Evolutionary conservation across 2,888 invertebrate genomes (phyloP), one percentile per base, ranked within the genome.

Genomic region (Leucophora obtusa): DNA sequence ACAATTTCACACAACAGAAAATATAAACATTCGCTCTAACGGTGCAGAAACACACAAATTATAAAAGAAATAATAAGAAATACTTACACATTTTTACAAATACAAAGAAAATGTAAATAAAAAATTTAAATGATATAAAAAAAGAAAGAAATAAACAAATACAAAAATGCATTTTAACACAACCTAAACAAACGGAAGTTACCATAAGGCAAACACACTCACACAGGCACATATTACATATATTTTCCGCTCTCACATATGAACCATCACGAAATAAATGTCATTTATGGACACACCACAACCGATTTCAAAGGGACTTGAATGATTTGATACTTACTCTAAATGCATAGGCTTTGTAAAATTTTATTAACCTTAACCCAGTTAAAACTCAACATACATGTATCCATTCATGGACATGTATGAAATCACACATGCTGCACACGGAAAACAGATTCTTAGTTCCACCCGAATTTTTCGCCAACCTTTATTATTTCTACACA

Each of bases 31-130:
- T 58, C 59, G 54, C 50, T 76, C 18, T 63, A 82, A 71, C 82
- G 80, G 72, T 78, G 82, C 78, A 82, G 82, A 83, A 83, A 82
- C 69, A 76, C 62, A 78, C 75, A 75, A 74, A 78, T 79, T 71
- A 68, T 56, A 58, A 77, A 63, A 58, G 51, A 73, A 72, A 66
- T 54, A 10, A 50, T 56, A 65, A 74, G 68, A 68, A 70, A 56
- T 60, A 56, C 74, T 60, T 68, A 77, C 72, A 82, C 38, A 21
- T 21, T 66, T 8, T 24, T 33, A 24, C 71, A 4, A 6, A 28
- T 1, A 28, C 7, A 28, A 60, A 58, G 59, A 43, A 75, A 76
- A 65, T 63, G 11, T 10, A 74, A 47, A 65, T 28, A 54, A 56
- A 51, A 62, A 28, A 28, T 3, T 21, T 21, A 21, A 28, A 28